Evolutionary conservation across 2,888 invertebrate species (phyloP), one percentile per base, ranked within the genome.

Genomic region (Baccha elongata): DNA sequence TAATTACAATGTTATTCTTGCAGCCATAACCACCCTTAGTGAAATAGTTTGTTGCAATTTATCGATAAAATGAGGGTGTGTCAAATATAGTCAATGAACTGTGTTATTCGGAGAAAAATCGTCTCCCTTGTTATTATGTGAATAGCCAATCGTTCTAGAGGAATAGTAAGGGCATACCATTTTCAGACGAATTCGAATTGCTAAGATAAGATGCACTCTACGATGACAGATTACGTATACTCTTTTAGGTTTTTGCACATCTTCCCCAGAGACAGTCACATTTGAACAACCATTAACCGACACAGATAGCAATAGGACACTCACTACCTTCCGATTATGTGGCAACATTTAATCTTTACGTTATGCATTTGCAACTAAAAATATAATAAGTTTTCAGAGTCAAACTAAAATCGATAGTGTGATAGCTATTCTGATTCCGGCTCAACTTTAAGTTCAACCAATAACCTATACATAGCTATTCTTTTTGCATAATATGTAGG

Each of bases 381-480:
- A 6, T 15, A 15, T 40, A 50, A 50, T 11, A 32, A 52, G 52
- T 37, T 48, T 55, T 72, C 35, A 50, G 53, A 58, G 50, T 55
- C 40, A 52, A 44, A 50, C n/a, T 7, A 60, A 10, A 13, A 52
- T 58, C 74, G 40, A 67, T 67, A 60, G 26, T 62, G 29, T 17
- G 29, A 40, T 40, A 32, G 11, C 17, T 23, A 13, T 21, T 37
- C 21, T 37, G 23, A 32, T 46, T 48, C 3, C 21, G 15, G 48
- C 26, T 62, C 44, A 53, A 65, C 55, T 46, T 40, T 32, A 65
- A 48, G 55, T 35, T 73, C 65, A 46, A 19, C 44, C 23, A 64
- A 42, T 71, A n/a, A n/a, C n/a, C n/a, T n/a, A n/a, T n/a, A n/a
- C n/a, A n/a, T n/a, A n/a, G n/a, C n/a, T 71, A 13, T 13, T 21